A percentile compares a stretch with the other conserved stretches of the same genome.
These are phyloP conservation scores for Trachelus troglodyta DNA, from an alignment of 2,888 invertebrate species.

Conservation along the genomic window DNA sequence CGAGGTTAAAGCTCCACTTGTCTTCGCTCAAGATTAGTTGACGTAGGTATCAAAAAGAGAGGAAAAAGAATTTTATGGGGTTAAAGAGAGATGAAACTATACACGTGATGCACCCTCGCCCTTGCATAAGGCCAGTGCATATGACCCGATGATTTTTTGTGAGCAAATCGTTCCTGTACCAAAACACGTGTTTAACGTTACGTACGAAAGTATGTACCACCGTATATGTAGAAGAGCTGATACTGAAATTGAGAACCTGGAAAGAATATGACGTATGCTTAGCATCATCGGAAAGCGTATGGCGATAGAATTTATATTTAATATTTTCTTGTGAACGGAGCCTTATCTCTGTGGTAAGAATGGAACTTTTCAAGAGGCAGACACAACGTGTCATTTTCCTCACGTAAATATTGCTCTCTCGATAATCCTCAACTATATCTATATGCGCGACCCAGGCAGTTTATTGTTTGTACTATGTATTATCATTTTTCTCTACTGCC, in stretches of 20 bases:
- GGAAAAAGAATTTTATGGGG: background rate
- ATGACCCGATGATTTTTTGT: slow-evolving; percentile 15
- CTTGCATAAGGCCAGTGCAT: slow-evolving; percentile 23
- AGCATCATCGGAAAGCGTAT: background rate
- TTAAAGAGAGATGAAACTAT: background rate
- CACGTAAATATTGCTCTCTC: background rate
- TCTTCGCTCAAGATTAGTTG: slow-evolving; percentile 19
- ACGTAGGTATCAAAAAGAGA: background rate
- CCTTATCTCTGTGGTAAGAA: background rate
- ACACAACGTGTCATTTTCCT: background rate
- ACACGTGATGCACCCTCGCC: background rate
- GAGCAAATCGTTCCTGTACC: slow-evolving; percentile 10
- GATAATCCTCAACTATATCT: background rate
- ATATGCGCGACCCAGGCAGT: background rate
- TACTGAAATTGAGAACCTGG: background rate
- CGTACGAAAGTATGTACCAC: background rate
- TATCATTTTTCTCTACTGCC: too few species aligned
- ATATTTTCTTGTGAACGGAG: background rate
- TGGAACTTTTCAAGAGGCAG: background rate
- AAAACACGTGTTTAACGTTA: slow-evolving; percentile 22
- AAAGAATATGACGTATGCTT: background rate
- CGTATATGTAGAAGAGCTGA: background rate
- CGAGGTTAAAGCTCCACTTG: slow-evolving; percentile 17
- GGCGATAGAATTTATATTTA: background rate
- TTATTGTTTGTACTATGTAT: background rate